phyloP scores from a whole-genome alignment of 64 coral and sea anemone genomes.

The Montipora cactus region DNA sequence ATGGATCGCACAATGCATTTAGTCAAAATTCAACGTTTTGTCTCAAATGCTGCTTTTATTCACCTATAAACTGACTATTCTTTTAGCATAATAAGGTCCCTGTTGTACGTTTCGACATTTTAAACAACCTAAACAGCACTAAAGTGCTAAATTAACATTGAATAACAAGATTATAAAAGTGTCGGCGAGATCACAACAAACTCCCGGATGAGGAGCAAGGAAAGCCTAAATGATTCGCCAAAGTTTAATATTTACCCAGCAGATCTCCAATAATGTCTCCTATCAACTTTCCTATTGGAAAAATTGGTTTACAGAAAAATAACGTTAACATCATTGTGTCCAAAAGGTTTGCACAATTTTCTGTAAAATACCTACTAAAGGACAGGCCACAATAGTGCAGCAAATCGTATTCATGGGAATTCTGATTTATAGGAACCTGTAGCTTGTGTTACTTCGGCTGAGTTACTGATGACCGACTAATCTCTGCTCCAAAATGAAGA shows the following conservation, averaged over 20 bases:
- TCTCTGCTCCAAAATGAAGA: not conserved
- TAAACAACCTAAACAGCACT: not conserved
- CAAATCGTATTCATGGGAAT: not conserved
- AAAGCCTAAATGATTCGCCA: not conserved
- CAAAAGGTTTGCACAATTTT: not conserved
- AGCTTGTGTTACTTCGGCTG: not conserved
- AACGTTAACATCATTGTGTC: not conserved
- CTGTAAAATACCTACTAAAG: not conserved
- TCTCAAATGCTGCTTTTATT: not conserved
- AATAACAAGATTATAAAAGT: not conserved
- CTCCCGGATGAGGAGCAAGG: not conserved
- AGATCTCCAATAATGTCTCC: not conserved
- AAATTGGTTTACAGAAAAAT: not conserved
- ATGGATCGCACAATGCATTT: not conserved
- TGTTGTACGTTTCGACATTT: not conserved
- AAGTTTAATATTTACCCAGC: not conserved
- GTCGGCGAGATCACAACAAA: not conserved
- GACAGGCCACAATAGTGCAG: not conserved
- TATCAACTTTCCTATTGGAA: not conserved
- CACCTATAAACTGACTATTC: not conserved
- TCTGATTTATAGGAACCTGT: not conserved
- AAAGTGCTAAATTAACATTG: not conserved
- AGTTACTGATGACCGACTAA: not conserved
- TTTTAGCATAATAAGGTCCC: not conserved
- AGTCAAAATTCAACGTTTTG: not conserved